A percentile compares a stretch with the other conserved stretches of the same genome.
Evolutionary conservation across 2,113 vertebrate species (phyloP).

Genomic region (Salvelinus alpinus): DNA sequence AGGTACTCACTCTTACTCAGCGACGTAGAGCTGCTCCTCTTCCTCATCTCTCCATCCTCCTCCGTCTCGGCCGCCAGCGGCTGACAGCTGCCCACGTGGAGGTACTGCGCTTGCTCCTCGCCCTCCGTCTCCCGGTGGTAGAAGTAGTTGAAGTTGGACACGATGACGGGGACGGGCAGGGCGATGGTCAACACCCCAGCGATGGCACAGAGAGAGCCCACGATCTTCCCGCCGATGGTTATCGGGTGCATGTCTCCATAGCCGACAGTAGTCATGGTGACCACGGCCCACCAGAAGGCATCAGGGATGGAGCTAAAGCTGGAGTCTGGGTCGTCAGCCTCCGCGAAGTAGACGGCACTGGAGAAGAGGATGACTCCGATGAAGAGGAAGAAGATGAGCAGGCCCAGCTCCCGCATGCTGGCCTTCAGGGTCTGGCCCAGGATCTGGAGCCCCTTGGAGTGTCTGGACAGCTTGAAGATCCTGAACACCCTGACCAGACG

Average conservation of each 20-base stretch:
- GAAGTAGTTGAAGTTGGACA: conserved; percentile 99
- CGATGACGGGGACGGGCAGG: conserved; percentile 94
- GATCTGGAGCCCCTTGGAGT: no score
- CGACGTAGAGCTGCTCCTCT: conserved; percentile 88
- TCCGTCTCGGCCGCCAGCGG: conserved; percentile 87
- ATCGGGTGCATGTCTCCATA: conserved; percentile 98
- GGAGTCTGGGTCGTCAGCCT: conserved; percentile 92
- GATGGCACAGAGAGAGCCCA: conserved; percentile 94
- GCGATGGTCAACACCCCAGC: conserved; percentile 96
- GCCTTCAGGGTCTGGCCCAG: no score
- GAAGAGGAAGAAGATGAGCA: no score
- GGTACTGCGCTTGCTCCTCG: conserved; percentile 95
- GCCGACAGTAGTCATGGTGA: conserved; percentile 98
- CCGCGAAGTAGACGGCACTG: conserved; percentile 95
- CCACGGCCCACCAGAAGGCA: conserved; percentile 99
- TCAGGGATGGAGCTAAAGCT: conserved; percentile 95
- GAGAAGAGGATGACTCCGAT: no score
- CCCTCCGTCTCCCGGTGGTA: conserved; percentile 96
- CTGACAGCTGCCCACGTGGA: conserved; percentile 94
- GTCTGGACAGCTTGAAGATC: conserved; percentile 96
- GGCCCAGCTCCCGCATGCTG: no score
- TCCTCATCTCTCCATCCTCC: conserved; percentile 91
- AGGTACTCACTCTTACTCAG: conserved; percentile 97
- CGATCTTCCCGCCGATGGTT: conserved; percentile 97
- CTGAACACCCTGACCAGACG: conserved; percentile 91